phyloP scores from a whole-genome alignment of 2,113 vertebrate species.

The Myrmophylax atrothorax region DNA sequence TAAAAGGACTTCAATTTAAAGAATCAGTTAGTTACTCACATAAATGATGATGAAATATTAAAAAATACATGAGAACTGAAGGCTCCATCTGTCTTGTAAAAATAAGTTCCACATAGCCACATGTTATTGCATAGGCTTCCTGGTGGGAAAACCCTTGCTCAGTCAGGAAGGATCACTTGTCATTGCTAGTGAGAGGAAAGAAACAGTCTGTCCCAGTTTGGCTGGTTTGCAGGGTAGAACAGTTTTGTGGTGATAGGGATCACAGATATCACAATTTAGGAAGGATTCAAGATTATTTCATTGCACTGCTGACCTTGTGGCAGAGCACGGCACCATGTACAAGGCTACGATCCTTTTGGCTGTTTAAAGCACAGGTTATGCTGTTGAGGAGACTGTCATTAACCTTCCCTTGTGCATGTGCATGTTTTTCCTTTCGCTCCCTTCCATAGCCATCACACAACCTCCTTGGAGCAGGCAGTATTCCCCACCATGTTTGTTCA shows the following conservation, averaged over 20 bases:
- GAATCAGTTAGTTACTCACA: conserved; percentile 18
- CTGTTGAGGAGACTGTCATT: background rate
- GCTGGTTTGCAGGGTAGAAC: background rate
- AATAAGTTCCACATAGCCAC: background rate
- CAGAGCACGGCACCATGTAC: background rate
- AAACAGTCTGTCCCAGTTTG: background rate
- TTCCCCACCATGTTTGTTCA: background rate
- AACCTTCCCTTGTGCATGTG: background rate
- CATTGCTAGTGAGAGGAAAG: background rate
- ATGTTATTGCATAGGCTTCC: background rate
- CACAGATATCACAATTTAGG: background rate
- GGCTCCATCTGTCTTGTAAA: conserved; percentile 36
- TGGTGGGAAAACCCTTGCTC: background rate
- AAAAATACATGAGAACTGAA: conserved; percentile 44
- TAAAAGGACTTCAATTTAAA: conserved; percentile 21
- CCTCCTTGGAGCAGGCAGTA: background rate
- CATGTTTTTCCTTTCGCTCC: background rate
- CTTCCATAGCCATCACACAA: fast-evolving
- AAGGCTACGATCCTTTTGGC: background rate
- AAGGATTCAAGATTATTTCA: background rate
- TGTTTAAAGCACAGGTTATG: background rate
- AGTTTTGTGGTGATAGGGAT: background rate
- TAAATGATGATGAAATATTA: conserved; percentile 22
- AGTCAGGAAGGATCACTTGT: background rate
- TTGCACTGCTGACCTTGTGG: background rate